These are phyloP conservation scores for Myotis findleyi DNA, from an alignment of 2,797 vertebrate genomes.

Conservation along the genomic window DNA sequence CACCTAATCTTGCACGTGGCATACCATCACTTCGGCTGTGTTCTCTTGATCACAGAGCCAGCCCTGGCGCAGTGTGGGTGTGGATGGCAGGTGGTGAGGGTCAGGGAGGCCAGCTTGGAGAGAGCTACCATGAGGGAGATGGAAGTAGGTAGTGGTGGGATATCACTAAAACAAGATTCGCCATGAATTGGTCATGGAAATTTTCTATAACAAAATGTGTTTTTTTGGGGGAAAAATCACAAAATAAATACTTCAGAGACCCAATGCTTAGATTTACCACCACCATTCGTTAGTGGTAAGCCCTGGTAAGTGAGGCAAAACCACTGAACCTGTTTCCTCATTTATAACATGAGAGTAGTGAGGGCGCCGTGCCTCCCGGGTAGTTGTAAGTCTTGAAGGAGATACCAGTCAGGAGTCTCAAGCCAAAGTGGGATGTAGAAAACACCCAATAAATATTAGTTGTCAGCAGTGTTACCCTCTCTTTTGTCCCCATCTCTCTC, in stretches of 20 bases:
- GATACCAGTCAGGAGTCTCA: neutral
- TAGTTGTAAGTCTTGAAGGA: neutral
- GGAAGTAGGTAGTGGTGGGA: neutral
- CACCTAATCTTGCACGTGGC: neutral
- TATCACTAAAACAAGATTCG: neutral
- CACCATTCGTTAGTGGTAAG: neutral
- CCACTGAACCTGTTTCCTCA: neutral
- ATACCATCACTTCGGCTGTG: neutral
- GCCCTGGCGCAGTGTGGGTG: neutral
- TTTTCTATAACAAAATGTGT: neutral
- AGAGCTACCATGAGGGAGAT: neutral
- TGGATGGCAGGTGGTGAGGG: neutral
- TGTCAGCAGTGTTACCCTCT: neutral
- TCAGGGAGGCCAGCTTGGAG: neutral
- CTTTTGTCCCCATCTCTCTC: neutral
- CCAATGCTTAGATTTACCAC: neutral
- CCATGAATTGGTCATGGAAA: neutral
- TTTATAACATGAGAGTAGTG: neutral
- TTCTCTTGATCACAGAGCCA: neutral
- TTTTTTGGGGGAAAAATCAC: rapidly evolving
- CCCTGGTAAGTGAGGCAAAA: neutral
- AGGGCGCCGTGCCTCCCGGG: neutral
- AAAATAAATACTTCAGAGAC: neutral
- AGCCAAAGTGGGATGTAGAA: neutral
- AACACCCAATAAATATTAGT: neutral